These are phyloP conservation scores for Cheiracanthium punctorium DNA, from an alignment of 2,888 invertebrate genomes.

Conservation along the genomic window DNA sequence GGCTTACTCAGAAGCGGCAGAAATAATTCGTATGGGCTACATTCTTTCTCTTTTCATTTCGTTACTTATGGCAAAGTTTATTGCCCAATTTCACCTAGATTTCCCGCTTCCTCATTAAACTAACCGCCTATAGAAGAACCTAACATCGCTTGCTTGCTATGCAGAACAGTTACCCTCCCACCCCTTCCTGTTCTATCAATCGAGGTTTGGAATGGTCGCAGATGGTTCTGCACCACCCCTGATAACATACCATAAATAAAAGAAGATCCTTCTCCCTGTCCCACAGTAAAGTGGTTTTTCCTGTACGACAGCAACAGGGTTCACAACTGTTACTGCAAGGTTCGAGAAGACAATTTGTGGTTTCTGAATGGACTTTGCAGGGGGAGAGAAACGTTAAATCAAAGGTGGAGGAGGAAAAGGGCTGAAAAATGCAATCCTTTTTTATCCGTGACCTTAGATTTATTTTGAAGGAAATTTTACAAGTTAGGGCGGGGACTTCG, in stretches of 20 bases:
- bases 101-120: not conserved
- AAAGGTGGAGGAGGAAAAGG: not conserved
- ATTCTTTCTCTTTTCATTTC: not conserved
- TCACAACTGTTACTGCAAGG: not conserved
- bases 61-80: not conserved
- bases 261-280: not conserved
- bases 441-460: too few relatives aligned
- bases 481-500: too few relatives aligned
- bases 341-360: not conserved
- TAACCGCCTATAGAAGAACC: not conserved
- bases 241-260: conserved; percentile 66
- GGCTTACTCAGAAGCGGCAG: too few relatives aligned
- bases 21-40: not conserved
- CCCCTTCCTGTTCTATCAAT: not conserved
- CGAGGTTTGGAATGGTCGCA: conserved; percentile 31
- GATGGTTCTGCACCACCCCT: conserved; percentile 36
- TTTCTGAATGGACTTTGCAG: not conserved
- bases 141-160: not conserved
- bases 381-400: not conserved
- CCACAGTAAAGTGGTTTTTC: not conserved
- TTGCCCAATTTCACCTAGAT: not conserved
- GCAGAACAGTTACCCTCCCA: not conserved
- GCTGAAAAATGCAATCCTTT: not conserved
- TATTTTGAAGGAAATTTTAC: too few relatives aligned
- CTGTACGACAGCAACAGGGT: conserved; percentile 31